Percentiles rank a stretch among this genome's conserved stretches.
These are phyloP conservation scores for Leptothorax acervorum DNA, from an alignment of 2,888 invertebrate species.

Conservation along the genomic window DNA sequence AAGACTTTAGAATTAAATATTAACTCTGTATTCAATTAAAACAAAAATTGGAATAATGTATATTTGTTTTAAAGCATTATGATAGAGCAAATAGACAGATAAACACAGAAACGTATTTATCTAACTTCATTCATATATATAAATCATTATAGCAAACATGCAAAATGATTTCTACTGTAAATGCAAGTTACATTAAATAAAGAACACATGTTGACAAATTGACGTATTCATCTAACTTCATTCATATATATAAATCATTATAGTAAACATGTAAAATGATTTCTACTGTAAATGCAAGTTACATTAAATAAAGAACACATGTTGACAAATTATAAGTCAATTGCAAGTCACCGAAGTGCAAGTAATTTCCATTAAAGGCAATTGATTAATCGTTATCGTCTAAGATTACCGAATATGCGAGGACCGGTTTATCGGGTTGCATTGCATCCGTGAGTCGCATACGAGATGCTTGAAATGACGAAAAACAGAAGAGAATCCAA, in stretches of 20 bases:
- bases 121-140: not conserved
- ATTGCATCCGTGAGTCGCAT: slow-evolving; percentile 43
- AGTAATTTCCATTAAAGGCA: slow-evolving; percentile 53
- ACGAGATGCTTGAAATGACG: slow-evolving; percentile 35
- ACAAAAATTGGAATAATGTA: not conserved
- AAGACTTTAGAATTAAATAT: slow-evolving; percentile 1
- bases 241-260: not conserved
- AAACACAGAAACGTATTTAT: not conserved
- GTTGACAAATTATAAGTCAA: slow-evolving; percentile 33
- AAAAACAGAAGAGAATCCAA: not conserved
- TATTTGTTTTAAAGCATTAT: not conserved
- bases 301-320: not conserved
- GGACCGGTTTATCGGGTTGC: slow-evolving; percentile 60
- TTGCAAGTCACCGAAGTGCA: not conserved
- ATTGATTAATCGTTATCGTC: slow-evolving; percentile 55
- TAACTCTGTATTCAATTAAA: not conserved
- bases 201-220: slow-evolving; percentile 23
- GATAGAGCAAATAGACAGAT: not conserved
- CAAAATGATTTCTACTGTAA: not conserved
- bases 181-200: not conserved
- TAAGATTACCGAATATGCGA: slow-evolving; percentile 59
- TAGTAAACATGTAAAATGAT: not conserved
- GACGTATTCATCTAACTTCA: not conserved
- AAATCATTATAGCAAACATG: not conserved
- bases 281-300: not conserved